Percentiles rank a stretch among this genome's conserved stretches.
Evolutionary conservation across 2,888 invertebrate genomes (phyloP).

Genomic region (Entomobrya multifasciata): DNA sequence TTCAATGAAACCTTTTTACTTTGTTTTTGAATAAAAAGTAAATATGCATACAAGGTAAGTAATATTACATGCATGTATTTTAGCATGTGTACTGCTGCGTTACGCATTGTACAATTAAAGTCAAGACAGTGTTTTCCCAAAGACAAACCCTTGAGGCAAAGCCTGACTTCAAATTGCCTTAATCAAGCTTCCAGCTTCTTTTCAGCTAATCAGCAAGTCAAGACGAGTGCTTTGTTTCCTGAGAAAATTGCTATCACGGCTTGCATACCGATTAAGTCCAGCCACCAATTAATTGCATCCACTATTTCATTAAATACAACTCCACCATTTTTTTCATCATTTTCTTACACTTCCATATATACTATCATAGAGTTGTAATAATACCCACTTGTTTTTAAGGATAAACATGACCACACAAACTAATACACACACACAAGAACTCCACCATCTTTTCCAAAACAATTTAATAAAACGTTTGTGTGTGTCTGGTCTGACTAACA

Average conservation of each 20-base stretch:
- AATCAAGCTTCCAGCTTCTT: slow-evolving; percentile 78
- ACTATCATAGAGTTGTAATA: slow-evolving; percentile 2
- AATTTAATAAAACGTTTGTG: background rate
- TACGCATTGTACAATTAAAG: too few relatives aligned
- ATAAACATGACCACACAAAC: slow-evolving; percentile 41
- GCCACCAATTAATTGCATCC: slow-evolving; percentile 78
- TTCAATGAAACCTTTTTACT: background rate
- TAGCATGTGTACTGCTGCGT: too few relatives aligned
- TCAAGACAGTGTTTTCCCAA: too few relatives aligned
- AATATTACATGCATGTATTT: slow-evolving; percentile 24
- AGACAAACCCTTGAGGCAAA: slow-evolving; percentile 76
- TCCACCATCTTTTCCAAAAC: slow-evolving; percentile 26
- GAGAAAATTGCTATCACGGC: slow-evolving; percentile 79
- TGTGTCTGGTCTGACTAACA: background rate
- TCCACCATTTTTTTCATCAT: slow-evolving; percentile 37
- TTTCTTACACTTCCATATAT: background rate
- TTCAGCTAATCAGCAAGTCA: slow-evolving; percentile 79
- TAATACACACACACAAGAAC: too few relatives aligned
- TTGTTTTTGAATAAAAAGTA: slow-evolving; percentile 8
- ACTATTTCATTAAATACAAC: slow-evolving; percentile 72
- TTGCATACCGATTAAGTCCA: slow-evolving; percentile 80
- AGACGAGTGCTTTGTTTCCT: slow-evolving; percentile 72
- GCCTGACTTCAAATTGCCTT: slow-evolving; percentile 80
- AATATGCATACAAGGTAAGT: slow-evolving; percentile 12
- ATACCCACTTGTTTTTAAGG: background rate